Percentiles rank a stretch among this genome's conserved stretches.
Evolutionary conservation across 2,113 vertebrate genomes (phyloP).

Genomic region (Spermophilus dauricus): DNA sequence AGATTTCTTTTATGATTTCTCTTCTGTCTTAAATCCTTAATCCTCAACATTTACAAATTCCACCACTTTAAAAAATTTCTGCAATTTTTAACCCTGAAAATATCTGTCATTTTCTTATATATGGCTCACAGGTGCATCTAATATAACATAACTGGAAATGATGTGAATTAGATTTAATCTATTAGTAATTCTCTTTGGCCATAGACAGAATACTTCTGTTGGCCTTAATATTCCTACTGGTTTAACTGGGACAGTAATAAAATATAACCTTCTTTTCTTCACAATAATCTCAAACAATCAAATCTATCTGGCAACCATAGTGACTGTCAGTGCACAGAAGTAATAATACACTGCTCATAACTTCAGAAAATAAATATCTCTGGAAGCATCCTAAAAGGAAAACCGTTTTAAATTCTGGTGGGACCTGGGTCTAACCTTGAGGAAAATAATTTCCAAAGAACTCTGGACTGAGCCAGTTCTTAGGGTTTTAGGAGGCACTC

Average conservation of each 20-base stretch:
- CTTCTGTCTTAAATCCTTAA: slow-evolving; percentile 7
- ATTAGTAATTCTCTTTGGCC: background rate
- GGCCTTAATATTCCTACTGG: background rate
- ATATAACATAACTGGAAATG: background rate
- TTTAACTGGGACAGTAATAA: slow-evolving; percentile 22
- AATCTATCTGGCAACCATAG: background rate
- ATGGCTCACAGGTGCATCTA: background rate
- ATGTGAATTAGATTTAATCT: background rate
- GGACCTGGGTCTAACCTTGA: background rate
- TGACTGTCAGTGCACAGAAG: background rate
- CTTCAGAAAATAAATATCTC: slow-evolving; percentile 4
- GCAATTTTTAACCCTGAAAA: background rate
- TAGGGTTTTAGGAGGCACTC: background rate
- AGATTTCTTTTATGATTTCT: background rate
- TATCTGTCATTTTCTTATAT: background rate
- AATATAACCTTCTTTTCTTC: background rate
- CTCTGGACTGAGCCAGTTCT: background rate
- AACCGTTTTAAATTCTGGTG: slow-evolving; percentile 1
- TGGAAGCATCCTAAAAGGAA: background rate
- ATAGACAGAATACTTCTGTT: background rate
- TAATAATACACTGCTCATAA: background rate
- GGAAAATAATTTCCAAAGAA: background rate
- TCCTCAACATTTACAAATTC: background rate
- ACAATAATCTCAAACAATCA: background rate
- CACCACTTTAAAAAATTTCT: background rate